Evolutionary conservation across 2,888 invertebrate species (phyloP).

Genomic region (Crepidodera aurea): DNA sequence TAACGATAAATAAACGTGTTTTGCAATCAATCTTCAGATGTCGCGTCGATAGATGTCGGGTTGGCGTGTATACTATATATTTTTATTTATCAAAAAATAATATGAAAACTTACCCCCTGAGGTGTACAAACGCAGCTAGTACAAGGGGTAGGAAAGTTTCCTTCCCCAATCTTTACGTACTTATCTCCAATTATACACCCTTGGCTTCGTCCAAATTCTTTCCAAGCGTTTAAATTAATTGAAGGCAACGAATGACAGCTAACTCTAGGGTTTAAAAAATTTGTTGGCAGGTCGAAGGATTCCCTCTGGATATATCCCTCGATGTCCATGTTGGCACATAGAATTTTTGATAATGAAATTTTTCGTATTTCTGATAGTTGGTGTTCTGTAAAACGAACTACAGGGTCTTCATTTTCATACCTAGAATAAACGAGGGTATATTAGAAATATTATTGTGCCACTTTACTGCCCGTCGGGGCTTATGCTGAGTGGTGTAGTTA

Average conservation of each 20-base stretch:
- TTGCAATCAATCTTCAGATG: no score
- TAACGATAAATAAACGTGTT: no score
- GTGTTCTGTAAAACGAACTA: slow-evolving; percentile 81
- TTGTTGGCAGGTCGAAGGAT: slow-evolving; percentile 89
- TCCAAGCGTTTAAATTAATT: slow-evolving; percentile 84
- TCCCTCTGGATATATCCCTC: slow-evolving; percentile 87
- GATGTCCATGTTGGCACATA: slow-evolving; percentile 90
- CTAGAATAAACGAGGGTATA: no score
- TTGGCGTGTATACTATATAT: no score
- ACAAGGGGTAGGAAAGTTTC: slow-evolving; percentile 87
- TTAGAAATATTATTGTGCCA: no score
- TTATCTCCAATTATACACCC: slow-evolving; percentile 85
- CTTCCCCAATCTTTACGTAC: slow-evolving; percentile 80
- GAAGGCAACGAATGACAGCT: slow-evolving; percentile 83
- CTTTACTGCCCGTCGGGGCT: no score
- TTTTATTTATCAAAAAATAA: not conserved
- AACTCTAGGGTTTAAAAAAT: slow-evolving; percentile 85
- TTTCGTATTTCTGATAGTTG: slow-evolving; percentile 91
- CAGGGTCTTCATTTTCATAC: slow-evolving; percentile 86
- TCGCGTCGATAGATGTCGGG: no score
- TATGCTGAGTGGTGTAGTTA: no score
- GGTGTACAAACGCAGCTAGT: slow-evolving; percentile 87
- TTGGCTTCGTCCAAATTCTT: slow-evolving; percentile 71
- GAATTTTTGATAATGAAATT: slow-evolving; percentile 80
- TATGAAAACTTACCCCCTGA: slow-evolving; percentile 76